Base-by-base conservation (phyloP, 1,140 invertebrate species). In the Helicoverpa armigera region DNA sequence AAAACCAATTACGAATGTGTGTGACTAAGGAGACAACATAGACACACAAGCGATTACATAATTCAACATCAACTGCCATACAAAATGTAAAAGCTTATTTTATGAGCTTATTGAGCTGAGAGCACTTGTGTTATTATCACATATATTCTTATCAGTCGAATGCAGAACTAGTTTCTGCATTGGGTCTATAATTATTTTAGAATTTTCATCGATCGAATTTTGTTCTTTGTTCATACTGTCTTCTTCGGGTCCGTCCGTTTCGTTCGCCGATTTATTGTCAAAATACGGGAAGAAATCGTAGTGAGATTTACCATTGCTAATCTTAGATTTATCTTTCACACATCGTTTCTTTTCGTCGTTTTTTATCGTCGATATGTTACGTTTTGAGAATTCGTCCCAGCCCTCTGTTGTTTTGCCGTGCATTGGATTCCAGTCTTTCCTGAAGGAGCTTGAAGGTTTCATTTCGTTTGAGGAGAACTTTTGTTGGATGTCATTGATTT, bases 131-230 rank as follows among this genome's bases (percentile, higher is more conserved):
- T 92, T 94, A 92, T 92, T 94, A 94, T 94, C 93, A 94, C 93
- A 94, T 91, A 94, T 89, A 89, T 90, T 92, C 87, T 93, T 94
- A 93, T 94, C 93, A 94, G 93, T 94, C 92, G 92, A 87, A 90
- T 90, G 91, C 91, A 94, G 90, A 90, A 92, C 91, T 92, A 94
- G 69, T 84, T 94, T 94, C 92, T 93, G 92, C 93, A 94, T 93
- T 91, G 93, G 91, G 86, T 95, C 92, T 94, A 95, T 72, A 87
- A 95, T 93, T 88, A 93, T 89, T 91, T 94, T 94, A 93, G 91
- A 89, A 90, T 89, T 91, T 73, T 92, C 92, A 31, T 93, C 90
- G 23, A 89, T 88, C 61, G 86, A 83, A 12, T 89, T 86, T 77
- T 85, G 79, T 82, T 89, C 82, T 82, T 89, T 89, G 72, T 73